Conservation (phyloP, 2,113 vertebrate species). For the Cichladusa arquata region DNA sequence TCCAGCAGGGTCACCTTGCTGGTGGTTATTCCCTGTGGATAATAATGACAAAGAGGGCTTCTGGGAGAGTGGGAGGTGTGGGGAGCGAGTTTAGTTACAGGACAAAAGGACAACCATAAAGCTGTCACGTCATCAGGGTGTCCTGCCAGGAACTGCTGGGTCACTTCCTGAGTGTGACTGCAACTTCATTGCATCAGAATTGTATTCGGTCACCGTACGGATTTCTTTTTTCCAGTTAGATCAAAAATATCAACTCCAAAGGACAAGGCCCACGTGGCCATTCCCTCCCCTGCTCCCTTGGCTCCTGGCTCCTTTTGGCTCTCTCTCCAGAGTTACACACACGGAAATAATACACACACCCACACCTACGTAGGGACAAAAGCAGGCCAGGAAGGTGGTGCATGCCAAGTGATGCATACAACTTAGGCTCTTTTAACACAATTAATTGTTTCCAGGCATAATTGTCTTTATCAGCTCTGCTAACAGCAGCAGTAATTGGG, state of each 20-base stretch:
- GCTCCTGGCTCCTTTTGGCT: background rate
- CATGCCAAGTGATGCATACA: background rate
- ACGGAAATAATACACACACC: background rate
- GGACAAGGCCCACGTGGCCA: background rate
- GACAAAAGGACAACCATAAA: background rate
- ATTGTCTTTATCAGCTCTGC: conserved; percentile 22
- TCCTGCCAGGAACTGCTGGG: background rate
- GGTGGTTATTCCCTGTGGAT: background rate
- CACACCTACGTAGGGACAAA: background rate
- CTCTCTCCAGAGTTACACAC: background rate
- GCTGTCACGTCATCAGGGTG: background rate
- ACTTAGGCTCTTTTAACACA: background rate
- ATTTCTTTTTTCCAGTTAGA: background rate
- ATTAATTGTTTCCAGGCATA: conserved; percentile 17
- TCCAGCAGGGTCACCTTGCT: background rate
- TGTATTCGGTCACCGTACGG: background rate
- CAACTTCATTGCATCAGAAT: background rate
- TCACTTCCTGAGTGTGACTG: background rate
- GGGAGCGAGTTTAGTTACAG: background rate
- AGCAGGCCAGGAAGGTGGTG: background rate
- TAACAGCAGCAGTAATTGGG: background rate
- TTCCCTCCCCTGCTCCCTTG: background rate
- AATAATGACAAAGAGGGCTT: background rate
- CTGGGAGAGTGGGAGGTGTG: background rate
- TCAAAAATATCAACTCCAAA: background rate